Percentiles rank a stretch among this genome's conserved stretches.
phyloP scores from a whole-genome alignment of 2,888 invertebrate species.

The Mimachlamys varia region DNA sequence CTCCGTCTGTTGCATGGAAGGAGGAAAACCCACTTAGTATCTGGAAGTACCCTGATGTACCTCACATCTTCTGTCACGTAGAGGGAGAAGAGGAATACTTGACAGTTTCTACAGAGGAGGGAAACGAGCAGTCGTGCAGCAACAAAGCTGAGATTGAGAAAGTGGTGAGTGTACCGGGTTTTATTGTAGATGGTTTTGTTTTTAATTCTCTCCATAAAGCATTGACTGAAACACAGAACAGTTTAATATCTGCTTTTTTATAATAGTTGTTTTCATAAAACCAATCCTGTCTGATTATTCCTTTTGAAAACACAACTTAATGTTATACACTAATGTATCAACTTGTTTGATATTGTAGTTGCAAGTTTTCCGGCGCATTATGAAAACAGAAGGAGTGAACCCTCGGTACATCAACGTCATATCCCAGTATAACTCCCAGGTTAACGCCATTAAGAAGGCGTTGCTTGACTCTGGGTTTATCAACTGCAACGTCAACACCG shows the following conservation, averaged over 20 bases:
- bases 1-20: slow-evolving; percentile 47
- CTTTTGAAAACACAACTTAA: no score
- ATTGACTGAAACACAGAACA: background rate
- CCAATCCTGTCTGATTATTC: no score
- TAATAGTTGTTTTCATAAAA: no score
- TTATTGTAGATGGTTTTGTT: no score
- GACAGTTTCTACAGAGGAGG: slow-evolving; percentile 71
- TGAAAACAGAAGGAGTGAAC: slow-evolving; percentile 37
- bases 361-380: background rate
- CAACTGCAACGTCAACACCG: slow-evolving; percentile 62
- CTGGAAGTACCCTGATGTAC: slow-evolving; percentile 48
- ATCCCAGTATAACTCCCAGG: slow-evolving; percentile 74
- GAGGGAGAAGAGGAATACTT: slow-evolving; percentile 69
- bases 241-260: background rate
- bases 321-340: background rate
- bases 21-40: slow-evolving; percentile 43
- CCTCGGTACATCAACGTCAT: slow-evolving; percentile 61
- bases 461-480: slow-evolving; percentile 52
- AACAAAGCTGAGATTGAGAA: slow-evolving; percentile 68
- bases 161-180: slow-evolving; percentile 61
- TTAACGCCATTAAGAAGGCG: slow-evolving; percentile 59
- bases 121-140: slow-evolving; percentile 72
- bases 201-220: no score
- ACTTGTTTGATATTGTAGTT: background rate
- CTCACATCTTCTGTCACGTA: slow-evolving; percentile 70